Evolutionary conservation across 2,113 vertebrate genomes (phyloP), one percentile per base, ranked within the genome.

Genomic region (Ophiodon elongatus): DNA sequence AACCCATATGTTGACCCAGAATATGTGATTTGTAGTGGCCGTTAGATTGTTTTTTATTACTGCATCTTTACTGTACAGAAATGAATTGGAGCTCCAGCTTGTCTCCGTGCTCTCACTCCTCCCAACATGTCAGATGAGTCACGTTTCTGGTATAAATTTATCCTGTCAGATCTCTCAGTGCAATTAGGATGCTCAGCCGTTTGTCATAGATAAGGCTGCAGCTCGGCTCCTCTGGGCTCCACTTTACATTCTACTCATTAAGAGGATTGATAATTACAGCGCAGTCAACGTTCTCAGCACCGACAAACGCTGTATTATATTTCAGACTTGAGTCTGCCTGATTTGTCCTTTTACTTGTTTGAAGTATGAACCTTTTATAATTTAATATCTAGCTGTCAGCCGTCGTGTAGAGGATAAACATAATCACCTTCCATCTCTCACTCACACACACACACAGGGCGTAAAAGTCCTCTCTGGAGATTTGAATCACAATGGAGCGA

Each of bases 131-230:
- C 89, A 83, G 80, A 88, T 82, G 87, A 90, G 73, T 84, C 82
- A 79, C 76, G 31, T 87, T 86, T 62, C 76, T 71, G 73, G 76
- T 83, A 83, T 85, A 86, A 91, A 93, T 93, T 86, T 92, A 93
- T 93, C 88, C 86, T 89, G 93, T 92, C 91, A 83, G 67, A 93
- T 95, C 86, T 91, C 60, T 66, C 86, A 66, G 80, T 80, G 84
- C 90, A 95, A 95, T 96, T 96, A 94, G 88, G 80, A 88, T 74
- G 70, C 85, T 84, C 83, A 81, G 87, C 77, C 90, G 52, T 94
- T 94, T 81, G 84, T 93, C 89, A 85, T 74, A 88, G 93, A 95
- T 94, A 94, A 93, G 75, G 82, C 91, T n/a, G 63, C 21, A 37
- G 79, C 59, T 29, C 10, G 52, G 45, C 82, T 92, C 89, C 84